Conservation (phyloP, 2,888 invertebrate species). For the Pammene fasciana region DNA sequence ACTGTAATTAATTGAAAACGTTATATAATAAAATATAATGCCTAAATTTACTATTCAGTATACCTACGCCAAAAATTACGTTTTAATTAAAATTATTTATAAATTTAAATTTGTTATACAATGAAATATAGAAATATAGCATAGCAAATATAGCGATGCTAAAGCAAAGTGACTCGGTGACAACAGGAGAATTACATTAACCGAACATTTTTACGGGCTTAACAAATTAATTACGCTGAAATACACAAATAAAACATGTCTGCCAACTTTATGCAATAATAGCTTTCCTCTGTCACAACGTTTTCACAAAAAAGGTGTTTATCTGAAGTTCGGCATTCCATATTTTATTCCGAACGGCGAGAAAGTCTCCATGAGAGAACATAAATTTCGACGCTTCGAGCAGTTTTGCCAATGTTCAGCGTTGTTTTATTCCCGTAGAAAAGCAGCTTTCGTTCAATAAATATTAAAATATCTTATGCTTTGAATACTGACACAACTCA, state of each 20-base stretch:
- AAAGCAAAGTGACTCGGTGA: no score
- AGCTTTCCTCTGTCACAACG: constrained; percentile 28
- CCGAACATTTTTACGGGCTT: constrained; percentile 27
- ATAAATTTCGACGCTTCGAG: constrained; percentile 30
- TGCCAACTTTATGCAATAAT: constrained; percentile 30
- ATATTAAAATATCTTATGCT: constrained; percentile 25
- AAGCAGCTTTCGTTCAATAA: constrained; percentile 18
- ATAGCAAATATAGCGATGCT: no score
- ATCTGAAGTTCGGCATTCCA: constrained; percentile 32
- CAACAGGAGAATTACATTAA: constrained; percentile 34
- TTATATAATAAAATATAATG: no score
- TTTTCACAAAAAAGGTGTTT: constrained; percentile 18
- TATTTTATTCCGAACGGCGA: constrained; percentile 32
- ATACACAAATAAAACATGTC: constrained; percentile 17
- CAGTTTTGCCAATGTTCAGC: constrained; percentile 23
- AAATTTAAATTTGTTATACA: no score
- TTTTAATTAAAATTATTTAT: no score
- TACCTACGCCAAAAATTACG: not conserved
- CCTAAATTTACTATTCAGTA: no score
- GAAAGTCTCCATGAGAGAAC: constrained; percentile 14
- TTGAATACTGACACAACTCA: constrained; percentile 3
- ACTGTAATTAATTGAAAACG: no score
- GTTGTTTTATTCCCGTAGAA: constrained; percentile 15
- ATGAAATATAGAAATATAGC: constrained; percentile 54
- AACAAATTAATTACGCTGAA: constrained; percentile 32